A percentile compares a stretch with the other conserved stretches of the same genome.
Evolutionary conservation across 2,888 invertebrate genomes (phyloP).

Genomic region (Eilema depressum): DNA sequence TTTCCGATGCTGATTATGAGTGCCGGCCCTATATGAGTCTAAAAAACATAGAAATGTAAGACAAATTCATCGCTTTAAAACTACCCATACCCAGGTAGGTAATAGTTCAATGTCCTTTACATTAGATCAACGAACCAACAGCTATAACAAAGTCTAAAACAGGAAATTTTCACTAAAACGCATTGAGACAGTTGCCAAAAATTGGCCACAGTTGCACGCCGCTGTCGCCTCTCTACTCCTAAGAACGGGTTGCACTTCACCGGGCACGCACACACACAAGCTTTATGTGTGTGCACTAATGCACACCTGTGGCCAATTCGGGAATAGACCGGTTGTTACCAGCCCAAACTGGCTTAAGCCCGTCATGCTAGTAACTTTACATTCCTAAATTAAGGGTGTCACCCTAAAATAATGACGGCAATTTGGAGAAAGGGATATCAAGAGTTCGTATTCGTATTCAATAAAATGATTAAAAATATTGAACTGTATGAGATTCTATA

Average conservation of each 20-base stretch:
- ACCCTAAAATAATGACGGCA: slow-evolving; percentile 33
- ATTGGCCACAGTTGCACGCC: slow-evolving; percentile 55
- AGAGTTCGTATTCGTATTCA: not conserved
- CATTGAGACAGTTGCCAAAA: slow-evolving; percentile 38
- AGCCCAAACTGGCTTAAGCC: slow-evolving; percentile 44
- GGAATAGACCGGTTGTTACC: slow-evolving; percentile 62
- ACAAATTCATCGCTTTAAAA: no score
- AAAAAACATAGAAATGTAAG: no score
- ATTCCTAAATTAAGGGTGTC: slow-evolving; percentile 43
- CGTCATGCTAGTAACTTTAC: slow-evolving; percentile 43
- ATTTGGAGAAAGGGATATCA: not conserved
- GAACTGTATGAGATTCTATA: no score
- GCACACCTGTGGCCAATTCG: slow-evolving; percentile 72
- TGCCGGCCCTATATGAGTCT: no score
- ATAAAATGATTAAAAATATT: not conserved
- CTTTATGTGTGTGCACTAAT: slow-evolving; percentile 59
- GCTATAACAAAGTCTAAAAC: not conserved
- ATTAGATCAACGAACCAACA: slow-evolving; percentile 1
- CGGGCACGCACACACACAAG: slow-evolving; percentile 65
- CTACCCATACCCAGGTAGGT: not conserved
- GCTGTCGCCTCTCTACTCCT: slow-evolving; percentile 77
- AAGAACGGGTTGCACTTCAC: slow-evolving; percentile 85
- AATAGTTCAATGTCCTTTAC: not conserved
- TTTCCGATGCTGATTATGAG: no score
- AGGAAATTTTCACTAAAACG: slow-evolving; percentile 9